Percentiles rank a stretch among this genome's conserved stretches.
These are phyloP conservation scores for Phyllopteryx taeniolatus DNA, from an alignment of 2,113 vertebrate species.

Conservation along the genomic window DNA sequence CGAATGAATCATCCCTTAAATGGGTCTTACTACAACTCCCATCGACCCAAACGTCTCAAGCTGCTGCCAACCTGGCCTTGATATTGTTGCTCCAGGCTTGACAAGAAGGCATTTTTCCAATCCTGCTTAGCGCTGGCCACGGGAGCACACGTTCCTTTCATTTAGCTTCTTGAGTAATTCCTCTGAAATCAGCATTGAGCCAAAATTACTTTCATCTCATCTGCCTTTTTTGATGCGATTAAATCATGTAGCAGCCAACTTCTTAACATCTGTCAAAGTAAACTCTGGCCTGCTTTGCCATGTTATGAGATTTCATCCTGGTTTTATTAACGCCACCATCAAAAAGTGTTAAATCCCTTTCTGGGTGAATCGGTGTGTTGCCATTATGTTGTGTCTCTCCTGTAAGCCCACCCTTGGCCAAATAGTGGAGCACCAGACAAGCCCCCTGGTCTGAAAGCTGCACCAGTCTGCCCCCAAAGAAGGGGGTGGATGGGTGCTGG, in stretches of 20 bases:
- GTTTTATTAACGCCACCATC: conserved; percentile 2
- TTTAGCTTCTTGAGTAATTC: conserved; percentile 26
- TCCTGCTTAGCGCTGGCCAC: conserved; percentile 2
- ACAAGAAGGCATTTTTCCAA: conserved; percentile 10
- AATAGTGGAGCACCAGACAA: conserved; percentile 28
- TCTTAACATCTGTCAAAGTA: conserved; percentile 12
- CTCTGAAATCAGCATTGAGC: conserved; percentile 14
- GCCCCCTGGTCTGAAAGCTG: conserved; percentile 45
- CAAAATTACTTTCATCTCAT: conserved; percentile 24
- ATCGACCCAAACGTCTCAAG: conserved; percentile 23
- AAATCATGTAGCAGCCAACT: conserved; percentile 19
- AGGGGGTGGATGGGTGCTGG: conserved; percentile 31
- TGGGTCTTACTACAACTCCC: background rate
- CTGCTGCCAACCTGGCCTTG: conserved; percentile 46
- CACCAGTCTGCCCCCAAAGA: conserved; percentile 38
- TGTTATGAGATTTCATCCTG: conserved; percentile 19
- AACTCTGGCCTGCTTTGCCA: conserved; percentile 15
- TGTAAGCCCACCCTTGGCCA: conserved; percentile 25
- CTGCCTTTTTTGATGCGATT: conserved; percentile 16
- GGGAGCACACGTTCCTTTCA: conserved; percentile 11
- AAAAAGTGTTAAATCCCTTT: conserved; percentile 37
- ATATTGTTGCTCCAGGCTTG: conserved; percentile 31
- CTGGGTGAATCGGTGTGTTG: conserved; percentile 30
- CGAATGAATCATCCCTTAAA: conserved; percentile 16
- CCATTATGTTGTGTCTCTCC: conserved; percentile 10